Evolutionary conservation across 2,113 vertebrate species (phyloP).

Genomic region (Trichechus manatus): DNA sequence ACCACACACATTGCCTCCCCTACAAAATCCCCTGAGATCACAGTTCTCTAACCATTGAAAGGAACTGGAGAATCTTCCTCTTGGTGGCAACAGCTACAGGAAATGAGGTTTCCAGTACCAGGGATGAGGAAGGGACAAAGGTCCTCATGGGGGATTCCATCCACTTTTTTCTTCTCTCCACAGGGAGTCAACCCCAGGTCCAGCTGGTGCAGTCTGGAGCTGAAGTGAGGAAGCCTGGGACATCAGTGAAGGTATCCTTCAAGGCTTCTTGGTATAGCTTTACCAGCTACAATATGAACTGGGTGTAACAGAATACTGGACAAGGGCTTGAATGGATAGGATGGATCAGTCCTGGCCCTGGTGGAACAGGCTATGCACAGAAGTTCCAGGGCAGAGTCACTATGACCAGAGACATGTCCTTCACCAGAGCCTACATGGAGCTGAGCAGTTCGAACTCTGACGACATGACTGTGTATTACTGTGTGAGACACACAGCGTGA

Average conservation of each 20-base stretch:
- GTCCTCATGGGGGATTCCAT: too few species aligned
- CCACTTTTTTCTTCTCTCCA: too few species aligned
- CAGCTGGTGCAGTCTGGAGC: background rate
- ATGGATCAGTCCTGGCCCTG: fast-evolving
- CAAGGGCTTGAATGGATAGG: background rate
- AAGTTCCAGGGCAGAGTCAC: constrained; percentile 53
- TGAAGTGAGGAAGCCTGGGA: background rate
- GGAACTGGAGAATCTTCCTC: background rate
- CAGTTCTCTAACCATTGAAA: background rate
- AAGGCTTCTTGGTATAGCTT: background rate
- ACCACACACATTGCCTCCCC: too few species aligned
- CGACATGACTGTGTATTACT: background rate
- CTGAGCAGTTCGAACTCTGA: constrained; percentile 20
- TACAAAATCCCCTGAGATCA: background rate
- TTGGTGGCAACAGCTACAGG: background rate
- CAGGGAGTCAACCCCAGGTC: background rate
- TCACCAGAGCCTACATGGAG: constrained; percentile 62
- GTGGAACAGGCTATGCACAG: background rate
- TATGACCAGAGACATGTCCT: constrained; percentile 62
- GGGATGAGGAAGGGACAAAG: too few species aligned
- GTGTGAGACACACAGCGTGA: background rate
- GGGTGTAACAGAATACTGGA: background rate
- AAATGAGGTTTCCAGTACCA: too few species aligned
- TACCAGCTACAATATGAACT: background rate
- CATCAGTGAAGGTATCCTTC: background rate